These are phyloP conservation scores for Pocillopora meandrina DNA, from an alignment of 92 coral and sea anemone species.

Conservation along the genomic window DNA sequence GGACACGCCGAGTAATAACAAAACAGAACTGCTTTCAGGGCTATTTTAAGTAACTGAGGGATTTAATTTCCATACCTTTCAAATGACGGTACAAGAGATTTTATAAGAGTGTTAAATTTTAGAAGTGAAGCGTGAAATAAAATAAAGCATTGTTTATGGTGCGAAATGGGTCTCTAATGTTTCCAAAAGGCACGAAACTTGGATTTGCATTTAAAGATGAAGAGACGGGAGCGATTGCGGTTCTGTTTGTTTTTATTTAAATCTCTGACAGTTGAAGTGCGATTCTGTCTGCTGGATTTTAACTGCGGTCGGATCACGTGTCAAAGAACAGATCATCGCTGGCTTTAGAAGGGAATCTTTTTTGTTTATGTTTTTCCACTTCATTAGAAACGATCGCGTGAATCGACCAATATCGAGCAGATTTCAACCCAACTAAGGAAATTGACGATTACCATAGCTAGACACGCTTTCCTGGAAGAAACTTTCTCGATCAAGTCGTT, in stretches of 20 bases:
- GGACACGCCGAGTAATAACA: slow-evolving; percentile 51
- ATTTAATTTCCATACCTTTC: slow-evolving; percentile 56
- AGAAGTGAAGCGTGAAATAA: slow-evolving; percentile 23
- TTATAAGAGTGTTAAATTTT: slow-evolving; percentile 15
- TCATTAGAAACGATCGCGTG: slow-evolving; percentile 29
- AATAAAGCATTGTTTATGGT: slow-evolving; percentile 16
- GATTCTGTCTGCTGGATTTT: slow-evolving; percentile 37
- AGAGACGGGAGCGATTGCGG: not conserved
- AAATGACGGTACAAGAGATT: slow-evolving; percentile 22
- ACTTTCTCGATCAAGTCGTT: not conserved
- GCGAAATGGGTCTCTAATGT: not conserved
- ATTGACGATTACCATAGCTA: slow-evolving; percentile 25
- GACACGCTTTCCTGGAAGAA: slow-evolving; percentile 23
- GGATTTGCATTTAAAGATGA: not conserved
- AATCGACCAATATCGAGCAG: not conserved
- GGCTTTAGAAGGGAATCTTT: slow-evolving; percentile 18
- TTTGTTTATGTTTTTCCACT: slow-evolving; percentile 15
- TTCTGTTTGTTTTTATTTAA: slow-evolving; percentile 37
- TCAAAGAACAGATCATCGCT: slow-evolving; percentile 41
- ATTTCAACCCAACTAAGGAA: slow-evolving; percentile 32
- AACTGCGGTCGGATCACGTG: slow-evolving; percentile 31
- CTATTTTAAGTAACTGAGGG: slow-evolving; percentile 66
- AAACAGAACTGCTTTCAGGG: slow-evolving; percentile 37
- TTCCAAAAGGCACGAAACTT: slow-evolving; percentile 2
- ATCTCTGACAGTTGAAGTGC: slow-evolving; percentile 10